A percentile compares a stretch with the other conserved stretches of the same genome.
Conservation (phyloP, 2,888 invertebrate species). For the Trissoscelio sp. region DNA sequence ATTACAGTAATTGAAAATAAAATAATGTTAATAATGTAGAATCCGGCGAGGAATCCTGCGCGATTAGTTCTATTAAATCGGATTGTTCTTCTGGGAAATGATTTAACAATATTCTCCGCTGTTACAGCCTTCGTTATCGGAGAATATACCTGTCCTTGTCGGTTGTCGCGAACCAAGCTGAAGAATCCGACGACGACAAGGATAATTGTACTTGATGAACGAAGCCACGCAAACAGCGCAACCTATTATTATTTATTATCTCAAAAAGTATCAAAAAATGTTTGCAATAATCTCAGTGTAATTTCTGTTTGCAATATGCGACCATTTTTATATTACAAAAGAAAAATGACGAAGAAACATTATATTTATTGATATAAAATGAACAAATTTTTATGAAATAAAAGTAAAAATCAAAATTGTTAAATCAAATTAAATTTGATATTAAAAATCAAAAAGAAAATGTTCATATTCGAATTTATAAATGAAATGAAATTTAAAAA, state of each 20-base stretch:
- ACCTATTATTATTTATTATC: slow-evolving; percentile 12
- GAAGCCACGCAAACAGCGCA: slow-evolving; percentile 2
- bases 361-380: no score
- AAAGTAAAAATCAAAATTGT: no score
- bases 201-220: slow-evolving; percentile 45
- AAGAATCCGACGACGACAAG: slow-evolving; percentile 30
- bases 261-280: not conserved
- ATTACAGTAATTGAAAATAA: slow-evolving; percentile 15
- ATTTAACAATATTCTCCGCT: slow-evolving; percentile 29
- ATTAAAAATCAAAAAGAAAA: no score
- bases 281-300: not conserved
- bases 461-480: no score
- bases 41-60: not conserved
- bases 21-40: slow-evolving; percentile 18
- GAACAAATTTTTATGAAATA: no score
- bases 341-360: no score
- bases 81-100: slow-evolving; percentile 39
- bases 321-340: not conserved
- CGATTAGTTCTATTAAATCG: slow-evolving; percentile 41
- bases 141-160: slow-evolving; percentile 23
- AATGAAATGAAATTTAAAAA: no score
- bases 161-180: not conserved
- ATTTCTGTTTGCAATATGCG: not conserved
- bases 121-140: slow-evolving; percentile 6
- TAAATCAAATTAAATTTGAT: no score